Base-by-base conservation (phyloP, 2,113 vertebrate genomes). In the Canis aureus region DNA sequence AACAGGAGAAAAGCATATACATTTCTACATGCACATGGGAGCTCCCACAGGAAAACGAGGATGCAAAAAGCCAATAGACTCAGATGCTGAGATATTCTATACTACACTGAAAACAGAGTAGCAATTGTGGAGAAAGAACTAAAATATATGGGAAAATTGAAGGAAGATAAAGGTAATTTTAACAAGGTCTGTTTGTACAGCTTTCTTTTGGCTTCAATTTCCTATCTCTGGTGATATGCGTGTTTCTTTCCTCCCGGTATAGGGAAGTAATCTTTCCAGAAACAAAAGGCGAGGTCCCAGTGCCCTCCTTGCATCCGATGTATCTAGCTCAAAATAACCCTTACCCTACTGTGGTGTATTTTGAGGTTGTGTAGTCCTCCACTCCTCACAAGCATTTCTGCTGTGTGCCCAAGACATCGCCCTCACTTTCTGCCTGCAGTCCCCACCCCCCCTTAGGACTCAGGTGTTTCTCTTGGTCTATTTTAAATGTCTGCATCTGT, bases 201-300 rank as follows among this genome's bases (percentile, higher is more conserved):
- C 1, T 93, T 88, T 93, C 29, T 67, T 23, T 83, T 57, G 76
- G 27, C 35, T 64, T 94, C 9, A 0, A 35, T 49, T 96, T 19
- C 32, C 29, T 29, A 57, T 78, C 69, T 78, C 29, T 32, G 5
- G 38, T 78, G 51, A 76, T 59, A 81, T 82, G 59, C 35, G 38
- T 38, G 23, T 60, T 81, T 81, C 57, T 66, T 73, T 83, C 23
- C 19, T 93, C 32, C 32, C 51, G 23, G 51, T 78, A 27, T 10
- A 83, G 22, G 85, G 69, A 93, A 13, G 32, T 20, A 89, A 53
- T 60, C 69, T 53, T 96, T 88, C 88, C 29, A 94, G 76, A 81
- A 89, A 94, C 38, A 81, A 89, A 80, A 35, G 27, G 49, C 29
- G 17, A 73, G 16, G 57, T 60, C 16, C 81, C 53, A 94, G 16